Base-by-base conservation (phyloP, 1,140 invertebrate species). In the Copidosoma floridanum region DNA sequence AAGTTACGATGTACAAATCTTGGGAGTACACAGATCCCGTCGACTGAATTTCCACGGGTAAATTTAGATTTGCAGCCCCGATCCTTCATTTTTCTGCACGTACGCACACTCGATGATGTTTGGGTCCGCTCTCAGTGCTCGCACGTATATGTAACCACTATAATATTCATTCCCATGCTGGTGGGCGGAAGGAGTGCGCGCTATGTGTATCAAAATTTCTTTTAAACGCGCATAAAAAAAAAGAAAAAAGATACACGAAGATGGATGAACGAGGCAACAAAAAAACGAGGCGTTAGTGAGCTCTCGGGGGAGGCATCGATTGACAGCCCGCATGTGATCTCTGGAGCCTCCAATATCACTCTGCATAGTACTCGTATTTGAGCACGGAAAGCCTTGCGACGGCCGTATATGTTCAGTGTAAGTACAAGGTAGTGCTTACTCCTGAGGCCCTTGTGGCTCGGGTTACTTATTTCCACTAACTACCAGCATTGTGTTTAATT, bases 81-180 rank as follows among this genome's bases (percentile, higher is more conserved):
- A n/a, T n/a, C n/a, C n/a, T n/a, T n/a, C n/a, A n/a, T n/a, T n/a
- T n/a, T n/a, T n/a, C n/a, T n/a, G n/a, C n/a, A n/a, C n/a, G n/a
- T n/a, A n/a, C n/a, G n/a, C n/a, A n/a, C n/a, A n/a, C n/a, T n/a
- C n/a, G n/a, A n/a, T n/a, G n/a, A n/a, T n/a, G n/a, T n/a, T n/a
- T n/a, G n/a, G n/a, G n/a, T n/a, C n/a, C n/a, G n/a, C n/a, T n/a
- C n/a, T n/a, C n/a, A n/a, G n/a, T n/a, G n/a, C n/a, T n/a, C n/a
- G n/a, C n/a, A n/a, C n/a, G n/a, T n/a, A n/a, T n/a, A n/a, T n/a
- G n/a, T n/a, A n/a, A 29, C 12, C 2, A 10, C 0, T 26, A 8
- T 12, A 48, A 40, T 26, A 23, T 23, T 50, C 46, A 47, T 59
- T 48, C 52, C 26, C 51, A 61, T 54, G 58, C 43, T 47, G 58